Base-by-base conservation (phyloP, 1,140 invertebrate species). In the Propsilocerus akamusi region DNA sequence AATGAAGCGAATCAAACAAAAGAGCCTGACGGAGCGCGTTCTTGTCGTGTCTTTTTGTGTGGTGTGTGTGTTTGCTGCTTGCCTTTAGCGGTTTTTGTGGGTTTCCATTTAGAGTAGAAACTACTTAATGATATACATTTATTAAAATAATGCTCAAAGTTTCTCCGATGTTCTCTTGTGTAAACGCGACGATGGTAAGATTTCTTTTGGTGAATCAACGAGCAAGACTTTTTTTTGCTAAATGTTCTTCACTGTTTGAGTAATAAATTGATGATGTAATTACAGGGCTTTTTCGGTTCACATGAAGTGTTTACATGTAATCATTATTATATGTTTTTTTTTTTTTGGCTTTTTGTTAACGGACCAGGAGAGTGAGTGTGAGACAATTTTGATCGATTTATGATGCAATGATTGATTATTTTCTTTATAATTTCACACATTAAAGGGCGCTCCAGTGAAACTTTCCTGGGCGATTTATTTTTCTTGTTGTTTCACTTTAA, bases 231-330 rank as follows among this genome's bases (percentile, higher is more conserved):
- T n/a, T n/a, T n/a, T n/a, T 41, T 41, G 34, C 22, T 41, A 41
- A 41, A 41, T 41, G 34, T 41, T 41, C 22, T 41, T 41, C 34
- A 41, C 34, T 41, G 34, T 41, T 41, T 41, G 22, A 41, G 34
- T 41, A 41, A 41, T 41, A 41, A 41, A 41, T 41, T 41, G 34
- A 41, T 41, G 34, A 41, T 41, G 34, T 41, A 41, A 41, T 41
- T 41, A 41, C 22, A 41, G 34, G 34, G n/a, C 34, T 41, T 37
- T 17, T 37, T 41, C 34, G 14, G 10, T 41, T 41, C 34, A 41
- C 34, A 41, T 41, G 28, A 30, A 14, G 20, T 41, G 34, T 20
- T 20, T 22, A 17, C 34, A 41, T 20, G 22, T 41, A 14, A 41
- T 41, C 34, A 41, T 41, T 20, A 41, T 41, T 41, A 41, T 41